A percentile compares a stretch with the other conserved stretches of the same genome.
phyloP scores from a whole-genome alignment of 2,888 invertebrate species.

The Drosophila greeni region DNA sequence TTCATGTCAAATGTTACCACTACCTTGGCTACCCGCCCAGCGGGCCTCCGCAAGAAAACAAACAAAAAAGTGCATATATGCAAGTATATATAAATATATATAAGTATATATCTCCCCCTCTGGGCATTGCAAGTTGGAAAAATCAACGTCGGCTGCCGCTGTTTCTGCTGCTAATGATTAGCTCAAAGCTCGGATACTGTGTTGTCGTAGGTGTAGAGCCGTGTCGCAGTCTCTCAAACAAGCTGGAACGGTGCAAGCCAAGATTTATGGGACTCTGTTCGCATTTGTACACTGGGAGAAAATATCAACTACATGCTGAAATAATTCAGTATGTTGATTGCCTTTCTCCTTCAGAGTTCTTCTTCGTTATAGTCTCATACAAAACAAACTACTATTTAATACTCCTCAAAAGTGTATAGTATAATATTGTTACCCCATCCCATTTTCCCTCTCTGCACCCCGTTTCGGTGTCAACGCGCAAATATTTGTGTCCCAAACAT shows the following conservation, averaged over 20 bases:
- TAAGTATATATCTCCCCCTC: conserved; percentile 49
- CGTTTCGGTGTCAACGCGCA: conserved; percentile 44
- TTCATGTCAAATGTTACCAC: conserved; percentile 28
- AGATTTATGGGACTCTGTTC: conserved; percentile 60
- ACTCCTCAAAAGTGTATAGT: no score
- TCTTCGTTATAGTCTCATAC: no score
- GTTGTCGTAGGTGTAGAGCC: conserved; percentile 51
- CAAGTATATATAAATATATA: conserved; percentile 1
- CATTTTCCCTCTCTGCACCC: background rate
- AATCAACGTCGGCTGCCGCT: conserved; percentile 43
- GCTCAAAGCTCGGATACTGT: conserved; percentile 45
- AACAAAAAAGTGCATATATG: conserved; percentile 4
- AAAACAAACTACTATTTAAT: no score
- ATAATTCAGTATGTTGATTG: no score
- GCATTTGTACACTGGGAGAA: conserved; percentile 24
- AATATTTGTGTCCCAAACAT: conserved; percentile 54
- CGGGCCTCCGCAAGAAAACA: conserved; percentile 18
- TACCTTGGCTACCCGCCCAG: conserved; percentile 15
- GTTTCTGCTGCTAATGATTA: conserved; percentile 52
- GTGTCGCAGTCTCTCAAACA: conserved; percentile 44
- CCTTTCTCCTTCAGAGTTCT: no score
- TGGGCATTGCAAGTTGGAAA: conserved; percentile 48
- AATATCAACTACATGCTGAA: background rate
- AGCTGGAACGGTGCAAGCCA: conserved; percentile 20
- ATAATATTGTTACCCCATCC: no score